Base-by-base conservation (phyloP, 1,140 invertebrate species). In the Laupala kohalensis region DNA sequence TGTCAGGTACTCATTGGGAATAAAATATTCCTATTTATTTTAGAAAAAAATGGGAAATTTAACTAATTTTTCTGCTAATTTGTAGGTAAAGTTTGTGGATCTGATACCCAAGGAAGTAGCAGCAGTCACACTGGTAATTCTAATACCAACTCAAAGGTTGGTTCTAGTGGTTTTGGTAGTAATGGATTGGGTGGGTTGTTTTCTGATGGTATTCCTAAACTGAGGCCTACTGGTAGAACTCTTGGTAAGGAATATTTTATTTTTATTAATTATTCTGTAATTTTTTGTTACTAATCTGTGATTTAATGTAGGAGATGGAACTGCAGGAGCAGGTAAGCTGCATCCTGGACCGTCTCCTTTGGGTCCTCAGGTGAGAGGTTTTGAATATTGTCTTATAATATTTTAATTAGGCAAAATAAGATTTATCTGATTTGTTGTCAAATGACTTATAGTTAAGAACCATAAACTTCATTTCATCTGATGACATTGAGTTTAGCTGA, bases 131-230 rank as follows among this genome's bases (percentile, higher is more conserved):
- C 13, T 3, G 27, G 67, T 28, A 37, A 6, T 68, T n/a, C 27
- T 23, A 82, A 81, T 78, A 81, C 81, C 65, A 83, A 81, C 67
- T 81, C 84, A 29, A 83, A 81, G 78, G 81, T 81, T 66, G 83
- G 81, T 68, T 81, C 84, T 29, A 83, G 72, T 63, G 71, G 69
- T 24, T 26, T 69, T 66, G 72, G 73, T 23, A 68, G 70, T 25
- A 78, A 78, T 71, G 84, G 85, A 65, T 81, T 95, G 64, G 91
- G 89, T 71, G 92, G 90, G 62, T 81, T 94, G 29, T 94, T 95
- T 82, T 88, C 92, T 74, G 92, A 90, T 69, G 92, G 92, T 66
- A 94, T 95, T 87, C 92, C 92, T 70, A 94, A 92, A 80, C 82
- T 95, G 67, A 92, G 90, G 79, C 86, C 91, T 62, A 91, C 90